phyloP scores from a whole-genome alignment of 2,113 vertebrate species.

The Plestiodon gilberti region DNA sequence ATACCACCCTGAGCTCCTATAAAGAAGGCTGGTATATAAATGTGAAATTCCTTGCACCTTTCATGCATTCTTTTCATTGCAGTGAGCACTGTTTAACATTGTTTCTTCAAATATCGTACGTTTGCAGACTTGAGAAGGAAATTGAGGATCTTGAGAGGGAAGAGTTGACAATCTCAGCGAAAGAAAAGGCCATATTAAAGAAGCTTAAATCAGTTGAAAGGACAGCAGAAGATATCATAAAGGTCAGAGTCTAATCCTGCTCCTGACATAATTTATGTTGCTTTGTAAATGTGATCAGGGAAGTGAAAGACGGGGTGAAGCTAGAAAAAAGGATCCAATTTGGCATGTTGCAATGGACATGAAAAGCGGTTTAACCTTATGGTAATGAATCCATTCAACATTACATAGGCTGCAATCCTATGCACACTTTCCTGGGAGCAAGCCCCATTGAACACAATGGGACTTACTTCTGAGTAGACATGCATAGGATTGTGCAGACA shows the following conservation, averaged over 20 bases:
- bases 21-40: no score
- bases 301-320: neutral
- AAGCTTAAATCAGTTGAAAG: slow-evolving; percentile 90
- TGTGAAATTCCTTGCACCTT: neutral
- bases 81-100: neutral
- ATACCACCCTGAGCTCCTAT: no score
- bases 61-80: neutral
- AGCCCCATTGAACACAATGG: no score
- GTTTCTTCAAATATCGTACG: slow-evolving; percentile 32
- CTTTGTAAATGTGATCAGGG: neutral
- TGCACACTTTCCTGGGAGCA: no score
- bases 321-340: neutral
- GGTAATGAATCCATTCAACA: neutral
- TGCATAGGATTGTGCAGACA: no score
- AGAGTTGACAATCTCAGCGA: slow-evolving; percentile 87
- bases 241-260: slow-evolving; percentile 76
- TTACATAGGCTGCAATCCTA: no score
- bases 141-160: slow-evolving; percentile 86
- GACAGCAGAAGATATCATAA: slow-evolving; percentile 93
- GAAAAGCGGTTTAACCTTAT: neutral
- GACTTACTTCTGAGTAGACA: no score
- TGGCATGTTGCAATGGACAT: neutral
- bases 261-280: neutral
- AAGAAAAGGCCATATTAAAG: slow-evolving; percentile 88
- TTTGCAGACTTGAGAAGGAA: slow-evolving; percentile 88